Evolutionary conservation across 2,113 vertebrate genomes (phyloP).

Genomic region (Aramus guarauna): DNA sequence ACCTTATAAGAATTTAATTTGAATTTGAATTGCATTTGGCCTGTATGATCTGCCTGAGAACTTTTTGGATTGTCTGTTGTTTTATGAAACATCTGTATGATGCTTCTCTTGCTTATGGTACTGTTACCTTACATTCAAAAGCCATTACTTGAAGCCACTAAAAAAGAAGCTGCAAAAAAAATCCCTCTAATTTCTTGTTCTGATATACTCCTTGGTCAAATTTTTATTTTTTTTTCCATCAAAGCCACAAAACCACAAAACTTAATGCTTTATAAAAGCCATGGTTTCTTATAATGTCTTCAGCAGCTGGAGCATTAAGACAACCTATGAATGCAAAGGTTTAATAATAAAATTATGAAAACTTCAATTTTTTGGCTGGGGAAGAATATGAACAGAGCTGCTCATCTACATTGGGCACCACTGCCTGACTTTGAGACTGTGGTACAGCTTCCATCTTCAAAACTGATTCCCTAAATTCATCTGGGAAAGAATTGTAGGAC

Average conservation of each 20-base stretch:
- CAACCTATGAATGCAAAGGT: not conserved
- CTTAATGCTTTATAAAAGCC: not conserved
- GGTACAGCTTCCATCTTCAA: not conserved
- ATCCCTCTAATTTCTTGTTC: not conserved
- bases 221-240: not conserved
- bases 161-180: not conserved
- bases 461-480: rapidly evolving
- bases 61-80: not conserved
- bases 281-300: not conserved
- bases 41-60: not conserved
- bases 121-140: not conserved
- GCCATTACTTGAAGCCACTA: not conserved
- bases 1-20: not conserved
- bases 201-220: not conserved
- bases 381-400: not conserved
- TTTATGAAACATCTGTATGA: not conserved
- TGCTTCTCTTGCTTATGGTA: not conserved
- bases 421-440: not conserved
- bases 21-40: not conserved
- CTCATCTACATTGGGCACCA: not conserved
- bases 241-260: not conserved
- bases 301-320: not conserved
- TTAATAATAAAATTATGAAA: not conserved
- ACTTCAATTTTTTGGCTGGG: not conserved
- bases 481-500: not conserved